Evolutionary conservation across 2,113 vertebrate species (phyloP), one percentile per base, ranked within the genome.

Genomic region (Synodontis membranacea): DNA sequence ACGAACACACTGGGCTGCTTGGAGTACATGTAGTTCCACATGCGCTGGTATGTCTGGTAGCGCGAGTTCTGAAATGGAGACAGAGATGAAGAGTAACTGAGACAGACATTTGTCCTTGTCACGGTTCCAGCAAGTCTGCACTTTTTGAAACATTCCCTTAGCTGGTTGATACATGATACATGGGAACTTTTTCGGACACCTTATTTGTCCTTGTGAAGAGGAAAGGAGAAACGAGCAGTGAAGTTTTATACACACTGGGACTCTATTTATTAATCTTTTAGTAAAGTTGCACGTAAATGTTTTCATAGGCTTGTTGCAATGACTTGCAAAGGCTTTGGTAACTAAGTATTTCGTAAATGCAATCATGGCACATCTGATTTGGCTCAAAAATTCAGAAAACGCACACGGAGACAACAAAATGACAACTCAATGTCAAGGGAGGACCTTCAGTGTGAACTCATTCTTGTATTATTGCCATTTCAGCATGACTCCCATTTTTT

Each of bases 11-110:
- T 97, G 83, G 96, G 96, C 92, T 97, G 97, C 93, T 97, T 97
- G 0, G 97, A 97, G 90, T 97, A 93, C 96, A 97, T 97, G 94
- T 97, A 97, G 92, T 97, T 97, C 97, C 97, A 97, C 97, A 97
- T 97, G 2, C 97, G 95, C 94, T 97, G 96, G 92, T 97, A 97
- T 0, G 96, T 97, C 93, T 97, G 97, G 91, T 97, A 97, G 76
- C 97, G 91, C 0, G 97, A 97, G 88, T 97, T 97, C 97, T 97
- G 66, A n/a, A 25, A 34, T 2, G 15, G 64, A 9, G 37, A 84
- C 42, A 52, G 42, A 76, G 34, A 21, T 52, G 80, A 10, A 80
- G 31, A 37, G 82, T 37, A 50, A 83, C 19, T 83, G 44, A 34
- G 62, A 50, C 11, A 6, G 78, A 39, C 52, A 54, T 79, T 79